Base-by-base conservation (phyloP, 2,797 vertebrate genomes). In the Fundulus diaphanus region DNA sequence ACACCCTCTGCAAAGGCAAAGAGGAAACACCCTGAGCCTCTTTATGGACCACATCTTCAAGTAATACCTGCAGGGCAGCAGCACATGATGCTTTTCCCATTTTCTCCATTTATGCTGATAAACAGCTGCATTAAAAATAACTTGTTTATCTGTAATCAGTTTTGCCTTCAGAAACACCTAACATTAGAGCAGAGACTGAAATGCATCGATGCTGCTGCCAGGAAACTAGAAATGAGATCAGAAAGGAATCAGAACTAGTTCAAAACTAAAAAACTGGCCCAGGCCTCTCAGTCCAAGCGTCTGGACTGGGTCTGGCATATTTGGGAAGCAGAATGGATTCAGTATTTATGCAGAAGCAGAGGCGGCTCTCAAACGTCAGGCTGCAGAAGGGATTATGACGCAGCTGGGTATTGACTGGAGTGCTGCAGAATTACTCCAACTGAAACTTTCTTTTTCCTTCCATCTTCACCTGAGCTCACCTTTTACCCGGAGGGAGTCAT, bases 331-430 rank as follows among this genome's bases (percentile, higher is more conserved):
- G 78, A 72, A 78, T 22, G 5, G 90, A 90, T 63, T 77, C 77
- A 3, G 70, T 83, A 11, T 70, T 84, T 33, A 87, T 78, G 27
- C 74, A 40, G 73, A 83, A 85, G 79, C 82, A 1, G 82, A 89
- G 73, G 91, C 94, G 49, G 94, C 94, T n/a, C 57, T 94, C 11
- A 95, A 95, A 83, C 94, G 33, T 3, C 33, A 35, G 94, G 94
- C 93, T 27, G 94, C 94, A 2, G 95, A 96, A 85, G 88, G 92
- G 77, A 86, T 95, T 9, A 82, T 85, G 79, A 90, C 87, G 74
- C 87, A 85, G 78, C 89, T 91, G 20, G 77, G 87, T 1, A 93
- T 94, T 31, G 83, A 94, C 85, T 91, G 90, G 70, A 93, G 94
- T 42, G 92, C 95, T 24, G 89, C 93, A 94, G 95, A 80, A 74